Percentiles rank a stretch among this genome's conserved stretches.
Conservation (phyloP, 2,797 vertebrate species). For the Anabas testudineus region DNA sequence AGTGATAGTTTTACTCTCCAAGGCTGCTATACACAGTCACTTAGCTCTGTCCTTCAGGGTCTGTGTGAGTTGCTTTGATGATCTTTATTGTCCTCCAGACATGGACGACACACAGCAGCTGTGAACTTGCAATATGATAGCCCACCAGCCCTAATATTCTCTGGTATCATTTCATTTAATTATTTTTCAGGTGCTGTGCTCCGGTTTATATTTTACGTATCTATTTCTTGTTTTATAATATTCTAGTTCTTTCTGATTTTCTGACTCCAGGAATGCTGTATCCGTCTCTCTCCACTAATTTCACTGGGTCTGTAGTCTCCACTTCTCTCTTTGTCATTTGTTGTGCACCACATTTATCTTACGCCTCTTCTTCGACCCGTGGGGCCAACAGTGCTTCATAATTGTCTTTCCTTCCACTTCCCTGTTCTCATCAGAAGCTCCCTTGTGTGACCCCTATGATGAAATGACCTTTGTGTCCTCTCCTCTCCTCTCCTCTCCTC, state of each 20-base stretch:
- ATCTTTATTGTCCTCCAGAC: slow-evolving; percentile 41
- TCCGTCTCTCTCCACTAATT: slow-evolving; percentile 44
- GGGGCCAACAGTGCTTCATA: slow-evolving; percentile 55
- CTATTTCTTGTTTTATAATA: background rate
- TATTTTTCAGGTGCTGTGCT: slow-evolving; percentile 14
- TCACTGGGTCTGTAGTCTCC: slow-evolving; percentile 28
- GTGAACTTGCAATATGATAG: slow-evolving; percentile 17
- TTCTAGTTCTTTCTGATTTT: slow-evolving; percentile 20
- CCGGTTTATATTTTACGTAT: background rate
- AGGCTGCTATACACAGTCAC: slow-evolving; percentile 52
- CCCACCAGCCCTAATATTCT: background rate
- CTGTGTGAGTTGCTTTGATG: slow-evolving; percentile 53
- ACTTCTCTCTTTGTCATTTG: slow-evolving; percentile 50
- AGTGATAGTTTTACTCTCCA: slow-evolving; percentile 39
- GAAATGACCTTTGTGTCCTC: slow-evolving; percentile 50
- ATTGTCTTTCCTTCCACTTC: slow-evolving; percentile 54
- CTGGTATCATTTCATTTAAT: slow-evolving; percentile 2
- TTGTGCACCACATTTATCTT: slow-evolving; percentile 67
- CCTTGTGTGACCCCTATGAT: slow-evolving; percentile 57
- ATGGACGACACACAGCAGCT: slow-evolving; percentile 19
- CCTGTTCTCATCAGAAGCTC: slow-evolving; percentile 52
- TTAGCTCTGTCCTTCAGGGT: slow-evolving; percentile 44
- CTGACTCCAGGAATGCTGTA: slow-evolving; percentile 25
- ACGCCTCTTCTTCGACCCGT: slow-evolving; percentile 32
- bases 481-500: slow-evolving; percentile 5